Evolutionary conservation across 2,113 vertebrate genomes (phyloP).

Genomic region (Sorex araneus): DNA sequence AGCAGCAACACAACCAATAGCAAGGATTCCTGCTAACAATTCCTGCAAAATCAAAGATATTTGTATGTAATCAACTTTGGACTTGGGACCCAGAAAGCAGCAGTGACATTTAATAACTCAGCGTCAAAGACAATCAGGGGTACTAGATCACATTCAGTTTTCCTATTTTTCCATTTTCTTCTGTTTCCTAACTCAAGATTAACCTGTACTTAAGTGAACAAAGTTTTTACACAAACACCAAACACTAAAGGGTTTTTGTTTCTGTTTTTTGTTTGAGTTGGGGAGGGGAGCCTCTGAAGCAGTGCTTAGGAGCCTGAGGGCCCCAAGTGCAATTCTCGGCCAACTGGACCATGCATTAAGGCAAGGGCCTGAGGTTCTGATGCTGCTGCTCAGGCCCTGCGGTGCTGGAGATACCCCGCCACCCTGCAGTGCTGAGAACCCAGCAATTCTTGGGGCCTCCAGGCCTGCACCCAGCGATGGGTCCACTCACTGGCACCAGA

Average conservation of each 20-base stretch:
- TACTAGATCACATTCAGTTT: neutral
- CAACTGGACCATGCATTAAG: too few species aligned
- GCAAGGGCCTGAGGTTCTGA: too few species aligned
- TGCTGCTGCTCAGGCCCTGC: too few species aligned
- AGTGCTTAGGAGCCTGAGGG: too few species aligned
- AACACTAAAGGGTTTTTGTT: neutral
- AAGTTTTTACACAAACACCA: neutral
- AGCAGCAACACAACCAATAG: neutral
- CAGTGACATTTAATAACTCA: neutral
- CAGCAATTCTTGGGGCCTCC: too few species aligned
- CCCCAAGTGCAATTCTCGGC: too few species aligned
- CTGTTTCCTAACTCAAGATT: slow-evolving; percentile 10
- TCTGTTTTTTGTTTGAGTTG: too few species aligned
- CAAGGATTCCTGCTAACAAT: neutral
- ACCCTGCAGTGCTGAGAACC: too few species aligned
- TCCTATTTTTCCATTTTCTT: neutral
- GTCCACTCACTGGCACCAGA: too few species aligned
- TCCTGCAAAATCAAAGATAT: neutral
- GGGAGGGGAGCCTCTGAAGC: too few species aligned
- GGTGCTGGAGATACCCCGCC: too few species aligned
- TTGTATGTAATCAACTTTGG: neutral
- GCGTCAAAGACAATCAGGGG: neutral
- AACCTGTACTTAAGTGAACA: neutral
- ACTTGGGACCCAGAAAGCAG: neutral
- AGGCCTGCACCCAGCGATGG: too few species aligned